A percentile compares a stretch with the other conserved stretches of the same genome.
These are phyloP conservation scores for Chaenogobius annularis DNA, from an alignment of 2,113 vertebrate genomes.

Conservation along the genomic window DNA sequence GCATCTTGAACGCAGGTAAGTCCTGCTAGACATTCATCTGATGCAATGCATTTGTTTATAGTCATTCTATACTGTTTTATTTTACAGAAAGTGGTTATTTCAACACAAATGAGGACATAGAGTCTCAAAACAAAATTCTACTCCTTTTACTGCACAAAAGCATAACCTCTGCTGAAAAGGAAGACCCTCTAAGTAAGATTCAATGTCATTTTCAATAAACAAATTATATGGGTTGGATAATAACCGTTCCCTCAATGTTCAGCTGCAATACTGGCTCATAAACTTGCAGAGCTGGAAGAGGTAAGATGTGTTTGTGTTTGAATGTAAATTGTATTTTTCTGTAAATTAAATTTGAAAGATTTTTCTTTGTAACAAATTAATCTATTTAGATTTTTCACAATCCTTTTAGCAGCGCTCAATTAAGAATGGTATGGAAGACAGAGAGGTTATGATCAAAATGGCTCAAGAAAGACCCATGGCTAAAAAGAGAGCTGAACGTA, in stretches of 20 bases:
- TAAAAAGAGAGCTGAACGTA: slow-evolving; percentile 72
- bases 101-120: slow-evolving; percentile 54
- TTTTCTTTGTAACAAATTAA: neutral
- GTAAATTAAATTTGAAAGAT: neutral
- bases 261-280: slow-evolving; percentile 66
- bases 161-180: slow-evolving; percentile 57
- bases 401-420: slow-evolving; percentile 62
- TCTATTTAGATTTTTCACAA: neutral
- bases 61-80: slow-evolving; percentile 11
- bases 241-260: slow-evolving; percentile 13
- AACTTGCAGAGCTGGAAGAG: slow-evolving; percentile 67
- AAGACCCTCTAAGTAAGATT: slow-evolving; percentile 63
- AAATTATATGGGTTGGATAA: neutral
- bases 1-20: slow-evolving; percentile 65
- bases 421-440: slow-evolving; percentile 66
- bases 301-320: slow-evolving; percentile 43
- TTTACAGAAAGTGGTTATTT: slow-evolving; percentile 63
- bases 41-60: neutral
- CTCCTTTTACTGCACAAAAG: slow-evolving; percentile 70
- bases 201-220: neutral
- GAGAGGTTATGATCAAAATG: slow-evolving; percentile 59
- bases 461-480: slow-evolving; percentile 52
- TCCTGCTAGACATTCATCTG: neutral
- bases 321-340: neutral
- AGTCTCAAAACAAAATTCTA: slow-evolving; percentile 68